These are phyloP conservation scores for Meleagris gallopavo DNA, from an alignment of 2,113 vertebrate genomes.

Conservation along the genomic window DNA sequence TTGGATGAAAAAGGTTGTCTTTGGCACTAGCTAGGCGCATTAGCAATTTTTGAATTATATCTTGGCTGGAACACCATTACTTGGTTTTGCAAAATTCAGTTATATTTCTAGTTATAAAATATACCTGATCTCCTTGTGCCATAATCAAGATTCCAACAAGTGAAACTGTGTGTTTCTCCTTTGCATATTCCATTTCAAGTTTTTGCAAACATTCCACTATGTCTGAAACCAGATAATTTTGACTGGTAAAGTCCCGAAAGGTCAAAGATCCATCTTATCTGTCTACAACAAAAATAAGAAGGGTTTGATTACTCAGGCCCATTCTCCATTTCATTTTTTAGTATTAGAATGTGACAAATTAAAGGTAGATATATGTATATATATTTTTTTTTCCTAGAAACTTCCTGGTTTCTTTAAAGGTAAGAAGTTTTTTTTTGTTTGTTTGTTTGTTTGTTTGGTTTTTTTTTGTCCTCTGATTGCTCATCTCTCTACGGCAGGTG, in stretches of 20 bases:
- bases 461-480: background rate
- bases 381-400: background rate
- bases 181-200: background rate
- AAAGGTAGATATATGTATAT: background rate
- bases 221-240: background rate
- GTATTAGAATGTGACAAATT: background rate
- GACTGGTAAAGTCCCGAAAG: background rate
- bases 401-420: background rate
- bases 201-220: background rate
- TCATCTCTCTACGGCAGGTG: background rate
- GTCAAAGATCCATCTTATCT: background rate
- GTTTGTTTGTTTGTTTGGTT: background rate
- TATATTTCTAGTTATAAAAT: background rate
- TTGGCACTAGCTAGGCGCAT: background rate
- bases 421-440: background rate
- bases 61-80: background rate
- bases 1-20: background rate
- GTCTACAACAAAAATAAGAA: background rate
- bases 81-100: background rate
- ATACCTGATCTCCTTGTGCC: background rate
- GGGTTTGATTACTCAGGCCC: background rate
- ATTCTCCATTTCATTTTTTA: background rate
- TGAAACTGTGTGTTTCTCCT: background rate
- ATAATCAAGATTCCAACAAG: background rate
- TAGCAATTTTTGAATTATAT: background rate